Conservation (phyloP, 1,140 invertebrate genomes). For the Atta texana region DNA sequence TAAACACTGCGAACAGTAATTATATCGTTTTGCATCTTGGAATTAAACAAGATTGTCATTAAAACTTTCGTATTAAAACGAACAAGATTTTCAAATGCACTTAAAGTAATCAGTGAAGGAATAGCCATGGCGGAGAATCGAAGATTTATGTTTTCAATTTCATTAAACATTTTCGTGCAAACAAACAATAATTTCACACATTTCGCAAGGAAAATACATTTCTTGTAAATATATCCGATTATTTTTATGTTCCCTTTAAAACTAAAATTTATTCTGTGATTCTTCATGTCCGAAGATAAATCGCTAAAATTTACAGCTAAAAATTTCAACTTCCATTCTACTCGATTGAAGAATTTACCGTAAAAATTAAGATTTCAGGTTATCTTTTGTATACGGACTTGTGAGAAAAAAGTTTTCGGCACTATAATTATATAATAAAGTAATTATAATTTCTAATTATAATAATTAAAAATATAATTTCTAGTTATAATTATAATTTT, state of each 20-base stretch:
- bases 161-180: slow-evolving; percentile 40
- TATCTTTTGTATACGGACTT: not conserved
- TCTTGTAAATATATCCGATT: not conserved
- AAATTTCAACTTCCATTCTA: not conserved
- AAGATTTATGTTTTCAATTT: slow-evolving; percentile 62
- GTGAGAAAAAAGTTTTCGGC: no score
- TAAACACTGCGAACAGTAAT: slow-evolving; percentile 45
- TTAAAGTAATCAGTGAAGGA: slow-evolving; percentile 36
- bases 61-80: slow-evolving; percentile 49
- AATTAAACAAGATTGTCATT: slow-evolving; percentile 54
- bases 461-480: no score
- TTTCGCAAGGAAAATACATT: not conserved
- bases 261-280: not conserved
- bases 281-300: not conserved
- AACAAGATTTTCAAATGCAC: slow-evolving; percentile 38
- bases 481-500: no score
- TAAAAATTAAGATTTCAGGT: not conserved
- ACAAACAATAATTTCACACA: slow-evolving; percentile 37
- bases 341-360: not conserved
- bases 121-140: slow-evolving; percentile 24
- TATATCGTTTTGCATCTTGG: not conserved
- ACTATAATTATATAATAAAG: no score
- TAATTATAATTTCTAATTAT: no score
- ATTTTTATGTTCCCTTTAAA: not conserved
- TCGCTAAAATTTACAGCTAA: not conserved